These are phyloP conservation scores for Hyperoplus immaculatus DNA, from an alignment of 2,797 vertebrate species.

Conservation along the genomic window DNA sequence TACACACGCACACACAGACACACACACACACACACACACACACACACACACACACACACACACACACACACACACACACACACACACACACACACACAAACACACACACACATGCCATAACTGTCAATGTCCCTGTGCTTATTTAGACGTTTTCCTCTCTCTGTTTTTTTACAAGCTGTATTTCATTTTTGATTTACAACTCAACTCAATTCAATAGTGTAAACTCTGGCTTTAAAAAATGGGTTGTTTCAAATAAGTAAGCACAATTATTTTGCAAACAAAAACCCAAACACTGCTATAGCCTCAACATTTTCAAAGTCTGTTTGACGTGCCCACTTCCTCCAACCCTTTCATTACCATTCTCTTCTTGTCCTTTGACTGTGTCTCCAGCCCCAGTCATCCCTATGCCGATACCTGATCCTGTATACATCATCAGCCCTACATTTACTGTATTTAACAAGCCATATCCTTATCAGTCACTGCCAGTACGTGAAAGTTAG, in stretches of 20 bases:
- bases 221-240: background rate
- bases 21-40: background rate
- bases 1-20: background rate
- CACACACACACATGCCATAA: no score
- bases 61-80: background rate
- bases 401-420: no score
- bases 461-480: no score
- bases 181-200: background rate
- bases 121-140: conserved; percentile 1
- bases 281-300: background rate
- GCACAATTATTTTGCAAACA: background rate
- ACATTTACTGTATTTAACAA: no score
- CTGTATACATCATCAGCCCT: no score
- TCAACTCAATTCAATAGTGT: background rate
- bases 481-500: no score
- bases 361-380: no score
- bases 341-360: no score
- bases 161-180: background rate
- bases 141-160: conserved; percentile 8
- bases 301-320: no score
- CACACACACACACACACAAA: background rate
- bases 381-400: no score
- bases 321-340: no score
- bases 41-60: background rate
- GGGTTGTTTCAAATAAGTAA: background rate